Conservation (phyloP, 2,888 invertebrate genomes). For the Cheilosia vernalis region DNA sequence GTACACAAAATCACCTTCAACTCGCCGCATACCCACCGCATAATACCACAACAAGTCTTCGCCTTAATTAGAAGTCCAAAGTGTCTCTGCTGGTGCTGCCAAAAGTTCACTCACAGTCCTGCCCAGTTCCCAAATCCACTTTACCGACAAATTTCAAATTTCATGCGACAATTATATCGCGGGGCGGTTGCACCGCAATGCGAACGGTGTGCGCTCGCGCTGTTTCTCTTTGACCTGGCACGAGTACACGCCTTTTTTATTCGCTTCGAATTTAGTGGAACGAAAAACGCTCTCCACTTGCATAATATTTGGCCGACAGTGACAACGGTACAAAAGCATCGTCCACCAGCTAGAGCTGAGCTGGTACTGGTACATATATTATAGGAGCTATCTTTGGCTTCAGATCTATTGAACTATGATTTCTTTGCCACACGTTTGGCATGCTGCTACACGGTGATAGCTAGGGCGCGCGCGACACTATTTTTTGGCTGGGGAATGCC, state of each 20-base stretch:
- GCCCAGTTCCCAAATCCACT: slow-evolving; percentile 57
- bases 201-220: neutral
- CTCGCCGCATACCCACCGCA: slow-evolving; percentile 14
- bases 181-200: slow-evolving; percentile 13
- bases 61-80: slow-evolving; percentile 58
- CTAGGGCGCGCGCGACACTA: slow-evolving; percentile 66
- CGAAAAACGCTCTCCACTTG: slow-evolving; percentile 54
- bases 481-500: slow-evolving; percentile 24
- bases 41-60: slow-evolving; percentile 25
- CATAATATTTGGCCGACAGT: slow-evolving; percentile 54
- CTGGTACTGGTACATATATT: neutral
- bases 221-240: slow-evolving; percentile 72
- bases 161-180: slow-evolving; percentile 59
- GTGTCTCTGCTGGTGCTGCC: slow-evolving; percentile 17
- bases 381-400: slow-evolving; percentile 45
- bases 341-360: slow-evolving; percentile 23
- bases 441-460: slow-evolving; percentile 51
- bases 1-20: slow-evolving; percentile 46
- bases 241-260: slow-evolving; percentile 70
- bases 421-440: slow-evolving; percentile 74
- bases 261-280: slow-evolving; percentile 13
- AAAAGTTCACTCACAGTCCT: slow-evolving; percentile 42
- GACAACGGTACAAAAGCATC: slow-evolving; percentile 27
- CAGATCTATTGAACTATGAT: slow-evolving; percentile 74
- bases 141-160: slow-evolving; percentile 53